Conservation (phyloP, 2,888 invertebrate genomes). For the Habroteleia sp. region DNA sequence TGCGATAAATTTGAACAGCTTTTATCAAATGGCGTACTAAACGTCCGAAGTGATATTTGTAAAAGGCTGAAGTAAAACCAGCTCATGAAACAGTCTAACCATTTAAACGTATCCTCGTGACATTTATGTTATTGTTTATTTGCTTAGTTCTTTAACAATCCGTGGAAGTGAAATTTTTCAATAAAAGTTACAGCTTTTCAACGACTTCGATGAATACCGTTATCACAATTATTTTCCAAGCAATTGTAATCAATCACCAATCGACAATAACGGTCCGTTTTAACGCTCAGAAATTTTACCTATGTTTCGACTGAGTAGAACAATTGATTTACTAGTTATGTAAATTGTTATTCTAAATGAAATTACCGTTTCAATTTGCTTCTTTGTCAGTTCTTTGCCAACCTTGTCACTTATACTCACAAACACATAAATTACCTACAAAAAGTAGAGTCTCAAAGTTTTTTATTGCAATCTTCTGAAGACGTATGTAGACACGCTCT, state of each 20-base stretch:
- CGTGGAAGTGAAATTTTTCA: conserved; percentile 22
- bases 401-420: too few species aligned
- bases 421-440: too few species aligned
- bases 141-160: conserved; percentile 21
- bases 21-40: conserved; percentile 73
- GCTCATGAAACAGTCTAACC: conserved; percentile 44
- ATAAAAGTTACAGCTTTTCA: conserved; percentile 14
- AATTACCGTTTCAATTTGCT: too few species aligned
- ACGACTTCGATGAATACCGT: conserved; percentile 4
- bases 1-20: conserved; percentile 76
- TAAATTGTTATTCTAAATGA: too few species aligned
- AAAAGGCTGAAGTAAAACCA: conserved; percentile 64
- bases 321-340: too few species aligned
- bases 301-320: too few species aligned
- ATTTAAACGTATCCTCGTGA: conserved; percentile 41
- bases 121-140: conserved; percentile 45
- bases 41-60: conserved; percentile 71
- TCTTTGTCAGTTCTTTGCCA: too few species aligned
- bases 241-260: conserved; percentile 3
- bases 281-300: too few species aligned
- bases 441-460: too few species aligned
- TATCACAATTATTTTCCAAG: neutral
- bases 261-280: too few species aligned
- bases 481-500: too few species aligned
- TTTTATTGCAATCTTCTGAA: too few species aligned